Evolutionary conservation across 2,888 invertebrate genomes (phyloP), one percentile per base, ranked within the genome.

Genomic region (Eucera pruinosa): DNA sequence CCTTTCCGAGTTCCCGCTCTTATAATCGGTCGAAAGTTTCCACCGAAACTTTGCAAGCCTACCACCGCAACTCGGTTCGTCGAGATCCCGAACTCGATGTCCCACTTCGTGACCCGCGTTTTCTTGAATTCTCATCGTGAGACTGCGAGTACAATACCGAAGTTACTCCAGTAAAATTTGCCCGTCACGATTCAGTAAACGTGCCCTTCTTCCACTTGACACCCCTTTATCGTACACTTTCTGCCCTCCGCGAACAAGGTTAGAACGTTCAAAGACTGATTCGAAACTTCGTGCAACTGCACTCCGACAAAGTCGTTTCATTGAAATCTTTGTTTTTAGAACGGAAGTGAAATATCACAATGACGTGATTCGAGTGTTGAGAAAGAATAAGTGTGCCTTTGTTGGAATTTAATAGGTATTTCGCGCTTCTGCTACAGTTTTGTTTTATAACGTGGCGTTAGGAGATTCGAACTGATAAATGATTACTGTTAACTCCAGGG

Each of bases 61-160:
- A 69, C 62, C 47, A 39, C 20, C n/a, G 20, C n/a, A n/a, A n/a
- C 15, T 43, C 45, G 70, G 79, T 72, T 69, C 61, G 70, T 82
- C 68, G 77, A 69, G 64, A 76, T 82, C 75, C 64, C 64, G 41
- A 76, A 67, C 62, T 66, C 55, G n/a, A 47, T 61, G 78, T 62
- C 72, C 79, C 62, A 65, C 60, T 79, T 75, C 71, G 66, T 62
- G 54, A 33, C 66, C n/a, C 33, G 25, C 55, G 33, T 30, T 48
- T 41, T 18, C 58, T 23, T 25, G 55, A 33, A 71, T 74, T 61
- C 69, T 41, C 74, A 55, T 30, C 54, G 30, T 23, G 67, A 43
- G 33, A 33, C 64, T 27, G 47, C 58, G 41, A 60, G 13, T 33
- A 36, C 36, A 57, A 50, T 43, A 50, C 43, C 50, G 57, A 68